Base-by-base conservation (phyloP, 2,797 vertebrate genomes). In the Limnodromus scolopaceus region DNA sequence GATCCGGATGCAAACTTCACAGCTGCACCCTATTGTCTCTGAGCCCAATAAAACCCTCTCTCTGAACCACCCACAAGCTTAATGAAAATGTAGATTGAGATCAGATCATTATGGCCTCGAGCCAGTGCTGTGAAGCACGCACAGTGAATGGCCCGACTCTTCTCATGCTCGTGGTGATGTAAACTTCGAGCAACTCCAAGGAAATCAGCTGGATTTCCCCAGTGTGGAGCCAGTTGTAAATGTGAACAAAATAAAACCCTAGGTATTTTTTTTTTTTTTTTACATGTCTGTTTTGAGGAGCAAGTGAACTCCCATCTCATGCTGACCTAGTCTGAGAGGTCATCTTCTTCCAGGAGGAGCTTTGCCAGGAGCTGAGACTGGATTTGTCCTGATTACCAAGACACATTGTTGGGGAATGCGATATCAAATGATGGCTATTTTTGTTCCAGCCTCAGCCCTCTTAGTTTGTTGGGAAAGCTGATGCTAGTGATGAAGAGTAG, bases 21-120 rank as follows among this genome's bases (percentile, higher is more conserved):
- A 96, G 94, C 95, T 97, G 93, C 94, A 30, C 87, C 94, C 79
- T 78, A 17, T 16, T 88, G 93, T 96, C 88, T 70, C 93, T 25
- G 84, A 95, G 76, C 95, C 93, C 92, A 63, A 36, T 51, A 80
- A 91, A 87, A 43, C 23, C 92, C 86, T 83, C 34, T 32, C 49
- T 72, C 61, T 54, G 81, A 97, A 32, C 91, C 94, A 96, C 94
- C 93, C 93, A 82, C 95, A 76, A 90, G 91, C 84, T 74, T 30
- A 61, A 77, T 81, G 77, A 96, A 58, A 69, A 65, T 46, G 85
- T 34, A 76, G 57, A 48, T 30, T 68, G 86, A 84, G 96, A 89
- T 94, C 83, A 94, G 93, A 57, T 86, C 85, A 2, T 79, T 54
- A 3, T 77, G 71, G 82, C 75, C n/a, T 1, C 0, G 3, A 38